Percentiles rank a stretch among this genome's conserved stretches.
phyloP scores from a whole-genome alignment of 2,113 vertebrate species.

The Syngnathus scovelli region DNA sequence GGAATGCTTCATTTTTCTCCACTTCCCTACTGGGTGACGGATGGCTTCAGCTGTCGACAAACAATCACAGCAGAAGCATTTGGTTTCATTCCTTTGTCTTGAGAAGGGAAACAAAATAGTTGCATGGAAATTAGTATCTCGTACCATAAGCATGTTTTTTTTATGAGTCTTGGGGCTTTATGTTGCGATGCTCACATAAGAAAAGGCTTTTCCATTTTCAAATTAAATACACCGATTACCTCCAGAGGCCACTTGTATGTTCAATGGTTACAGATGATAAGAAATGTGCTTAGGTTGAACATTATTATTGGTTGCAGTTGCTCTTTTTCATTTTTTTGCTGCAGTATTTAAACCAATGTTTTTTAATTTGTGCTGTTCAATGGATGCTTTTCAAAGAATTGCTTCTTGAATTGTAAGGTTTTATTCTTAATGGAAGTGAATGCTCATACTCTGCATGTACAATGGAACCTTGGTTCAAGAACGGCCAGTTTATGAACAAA shows the following conservation, averaged over 20 bases:
- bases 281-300: not conserved
- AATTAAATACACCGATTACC: constrained; percentile 15
- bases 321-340: not conserved
- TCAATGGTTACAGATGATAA: not conserved
- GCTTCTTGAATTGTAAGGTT: not conserved
- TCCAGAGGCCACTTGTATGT: constrained; percentile 4
- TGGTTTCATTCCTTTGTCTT: constrained; percentile 62
- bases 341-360: not conserved
- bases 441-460: too few relatives aligned
- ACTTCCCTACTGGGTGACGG: constrained; percentile 63
- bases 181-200: constrained; percentile 33
- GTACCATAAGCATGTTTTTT: constrained; percentile 19
- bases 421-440: not conserved
- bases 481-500: too few relatives aligned
- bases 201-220: constrained; percentile 38
- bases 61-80: constrained; percentile 64
- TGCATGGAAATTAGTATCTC: constrained; percentile 40
- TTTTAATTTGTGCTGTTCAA: not conserved
- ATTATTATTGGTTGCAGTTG: not conserved
- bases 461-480: too few relatives aligned
- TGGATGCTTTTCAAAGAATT: not conserved
- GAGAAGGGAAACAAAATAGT: constrained; percentile 43
- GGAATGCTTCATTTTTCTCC: constrained; percentile 42
- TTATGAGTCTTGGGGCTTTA: constrained; percentile 32
- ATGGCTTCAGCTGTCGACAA: constrained; percentile 70